Base-by-base conservation (phyloP, 2,888 invertebrate species). In the Tanypteryx hageni region DNA sequence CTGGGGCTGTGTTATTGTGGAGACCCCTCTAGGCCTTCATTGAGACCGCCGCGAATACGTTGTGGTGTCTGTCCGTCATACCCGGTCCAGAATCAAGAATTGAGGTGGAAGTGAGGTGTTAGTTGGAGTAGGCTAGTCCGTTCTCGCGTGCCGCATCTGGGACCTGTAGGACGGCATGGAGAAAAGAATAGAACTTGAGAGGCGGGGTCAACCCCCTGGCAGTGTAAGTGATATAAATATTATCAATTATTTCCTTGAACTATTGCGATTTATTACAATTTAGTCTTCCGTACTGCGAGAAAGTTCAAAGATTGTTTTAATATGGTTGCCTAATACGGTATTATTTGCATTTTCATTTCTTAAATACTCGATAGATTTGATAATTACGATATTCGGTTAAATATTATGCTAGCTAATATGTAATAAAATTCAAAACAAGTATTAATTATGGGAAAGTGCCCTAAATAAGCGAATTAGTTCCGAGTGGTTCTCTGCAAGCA, bases 111-210 rank as follows among this genome's bases (percentile, higher is more conserved):
- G 85, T 92, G 85, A 68, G 92, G 89, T 89, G 89, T 68, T 64
- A 64, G 76, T 44, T 56, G n/a, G 44, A 89, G 89, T 68, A 89
- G 85, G 86, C 86, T 85, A 59, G 85, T 68, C 85, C 68, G 86
- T 68, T 86, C 92, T 85, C 92, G 85, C 68, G 84, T 85, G 68
- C 92, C 85, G 85, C 86, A 68, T 85, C 92, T 92, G 86, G 85
- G 92, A 57, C 68, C 85, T 86, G 92, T 84, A 56, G 64, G 86
- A 85, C 92, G 92, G 61, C 94, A 99, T 99, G 99, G 98, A 99
- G 96, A 99, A 99, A 95, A 97, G 99, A 96, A 97, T 99, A 96
- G 98, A 98, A 95, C 96, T 99, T 95, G 99, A 99, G 96, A 97
- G 98, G 96, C 97, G 99, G 95, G 99, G 99, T 95, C 97, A 97